phyloP scores from a whole-genome alignment of 2,113 vertebrate species.

The Tympanuchus pallidicinctus region DNA sequence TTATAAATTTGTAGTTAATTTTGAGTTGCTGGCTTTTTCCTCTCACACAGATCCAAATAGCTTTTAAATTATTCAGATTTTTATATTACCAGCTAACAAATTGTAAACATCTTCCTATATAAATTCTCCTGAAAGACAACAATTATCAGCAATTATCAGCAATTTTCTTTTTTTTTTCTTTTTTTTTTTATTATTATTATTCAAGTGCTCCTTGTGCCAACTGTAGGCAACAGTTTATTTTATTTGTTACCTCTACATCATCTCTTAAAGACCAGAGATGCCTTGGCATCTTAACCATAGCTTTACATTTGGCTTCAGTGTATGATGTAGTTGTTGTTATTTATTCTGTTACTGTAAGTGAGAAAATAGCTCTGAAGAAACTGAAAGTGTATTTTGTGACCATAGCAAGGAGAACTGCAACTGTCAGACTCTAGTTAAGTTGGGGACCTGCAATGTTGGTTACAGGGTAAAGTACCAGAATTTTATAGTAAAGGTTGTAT shows the following conservation, averaged over 20 bases:
- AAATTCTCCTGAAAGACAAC: neutral
- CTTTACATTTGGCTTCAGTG: neutral
- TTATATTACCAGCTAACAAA: neutral
- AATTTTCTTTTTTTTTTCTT: neutral
- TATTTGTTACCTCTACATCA: neutral
- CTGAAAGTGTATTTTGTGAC: neutral
- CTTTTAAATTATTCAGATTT: neutral
- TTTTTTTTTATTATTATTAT: neutral
- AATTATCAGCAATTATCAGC: neutral
- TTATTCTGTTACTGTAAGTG: neutral
- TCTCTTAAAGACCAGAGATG: neutral
- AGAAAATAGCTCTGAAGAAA: neutral
- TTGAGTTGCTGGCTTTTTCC: neutral
- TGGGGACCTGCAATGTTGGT: neutral
- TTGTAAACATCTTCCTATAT: neutral
- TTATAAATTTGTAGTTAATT: fast-evolving
- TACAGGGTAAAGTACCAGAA: neutral
- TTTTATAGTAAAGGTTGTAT: neutral
- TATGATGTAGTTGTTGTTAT: neutral
- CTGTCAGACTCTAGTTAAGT: neutral
- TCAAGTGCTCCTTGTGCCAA: neutral
- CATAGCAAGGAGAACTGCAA: neutral
- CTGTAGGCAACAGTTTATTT: neutral
- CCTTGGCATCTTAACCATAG: neutral
- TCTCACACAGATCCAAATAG: neutral